phyloP scores from a whole-genome alignment of 2,113 vertebrate genomes.

The Clupea harengus region DNA sequence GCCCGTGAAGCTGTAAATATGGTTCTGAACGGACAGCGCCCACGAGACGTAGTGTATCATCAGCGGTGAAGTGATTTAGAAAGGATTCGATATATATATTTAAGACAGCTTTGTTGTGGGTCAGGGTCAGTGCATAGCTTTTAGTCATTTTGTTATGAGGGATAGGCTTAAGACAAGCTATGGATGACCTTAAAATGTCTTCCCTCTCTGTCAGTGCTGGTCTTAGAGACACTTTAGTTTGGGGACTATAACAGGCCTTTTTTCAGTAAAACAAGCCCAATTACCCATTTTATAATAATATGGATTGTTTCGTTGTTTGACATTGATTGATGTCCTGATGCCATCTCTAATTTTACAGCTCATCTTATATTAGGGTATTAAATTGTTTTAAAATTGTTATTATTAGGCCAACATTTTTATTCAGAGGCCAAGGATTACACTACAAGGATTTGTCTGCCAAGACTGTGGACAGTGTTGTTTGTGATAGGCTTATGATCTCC shows the following conservation, averaged over 20 bases:
- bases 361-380: too few relatives aligned
- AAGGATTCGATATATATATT: neutral
- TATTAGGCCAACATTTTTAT: too few relatives aligned
- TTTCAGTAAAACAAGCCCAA: neutral
- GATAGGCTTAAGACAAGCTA: neutral
- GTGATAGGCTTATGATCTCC: neutral
- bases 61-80: neutral
- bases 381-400: too few relatives aligned
- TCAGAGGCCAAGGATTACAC: neutral
- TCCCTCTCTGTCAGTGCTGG: neutral
- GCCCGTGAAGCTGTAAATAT: conserved; percentile 29
- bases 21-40: conserved; percentile 77
- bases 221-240: neutral
- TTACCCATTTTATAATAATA: neutral
- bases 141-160: neutral
- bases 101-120: neutral
- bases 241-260: neutral
- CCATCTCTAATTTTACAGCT: neutral
- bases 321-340: neutral
- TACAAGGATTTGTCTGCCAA: neutral
- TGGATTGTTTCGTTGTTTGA: neutral
- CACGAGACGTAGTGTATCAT: conserved; percentile 15
- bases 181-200: conserved; percentile 1
- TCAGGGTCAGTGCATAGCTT: neutral
- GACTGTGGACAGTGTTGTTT: neutral